Evolutionary conservation across 1,140 invertebrate genomes (phyloP).

Genomic region (Nautilus pompilius): DNA sequence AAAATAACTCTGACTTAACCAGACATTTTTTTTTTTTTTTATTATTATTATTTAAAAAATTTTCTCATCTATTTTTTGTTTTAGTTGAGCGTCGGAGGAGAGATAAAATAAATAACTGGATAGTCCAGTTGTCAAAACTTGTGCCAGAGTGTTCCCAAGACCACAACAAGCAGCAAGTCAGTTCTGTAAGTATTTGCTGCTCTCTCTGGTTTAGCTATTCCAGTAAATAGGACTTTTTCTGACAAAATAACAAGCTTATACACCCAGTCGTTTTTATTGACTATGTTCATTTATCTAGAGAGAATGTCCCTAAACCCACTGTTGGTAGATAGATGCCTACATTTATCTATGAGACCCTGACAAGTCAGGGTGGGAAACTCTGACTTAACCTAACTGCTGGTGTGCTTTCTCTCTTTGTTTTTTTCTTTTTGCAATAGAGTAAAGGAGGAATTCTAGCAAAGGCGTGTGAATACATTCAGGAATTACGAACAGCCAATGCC

Average conservation of each 20-base stretch:
- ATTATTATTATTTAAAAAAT: not conserved
- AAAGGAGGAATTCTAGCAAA: constrained; percentile 95
- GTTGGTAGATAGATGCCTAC: too few relatives aligned
- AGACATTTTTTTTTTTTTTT: too few relatives aligned
- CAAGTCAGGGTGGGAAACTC: too few relatives aligned
- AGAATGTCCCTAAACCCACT: too few relatives aligned
- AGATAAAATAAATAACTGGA: constrained; percentile 97
- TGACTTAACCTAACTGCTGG: too few relatives aligned
- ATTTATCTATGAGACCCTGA: too few relatives aligned
- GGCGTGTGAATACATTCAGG: constrained; percentile 91
- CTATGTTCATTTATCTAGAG: too few relatives aligned
- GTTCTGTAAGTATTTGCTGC: constrained; percentile 17
- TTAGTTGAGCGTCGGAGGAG: constrained; percentile 60
- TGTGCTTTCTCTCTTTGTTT: not conserved
- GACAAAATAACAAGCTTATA: too few relatives aligned
- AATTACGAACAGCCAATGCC: constrained; percentile 75
- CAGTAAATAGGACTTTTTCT: too few relatives aligned
- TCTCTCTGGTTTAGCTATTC: too few relatives aligned
- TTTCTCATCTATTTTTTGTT: constrained; percentile 14
- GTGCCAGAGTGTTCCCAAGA: constrained; percentile 58
- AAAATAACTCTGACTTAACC: too few relatives aligned
- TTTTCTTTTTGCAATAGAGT: constrained; percentile 61
- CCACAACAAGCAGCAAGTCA: constrained; percentile 54
- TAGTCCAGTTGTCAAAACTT: constrained; percentile 84
- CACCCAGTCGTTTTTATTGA: too few relatives aligned